A percentile compares a stretch with the other conserved stretches of the same genome.
Evolutionary conservation across 1,140 invertebrate genomes (phyloP).

Genomic region (Lucilia sericata): DNA sequence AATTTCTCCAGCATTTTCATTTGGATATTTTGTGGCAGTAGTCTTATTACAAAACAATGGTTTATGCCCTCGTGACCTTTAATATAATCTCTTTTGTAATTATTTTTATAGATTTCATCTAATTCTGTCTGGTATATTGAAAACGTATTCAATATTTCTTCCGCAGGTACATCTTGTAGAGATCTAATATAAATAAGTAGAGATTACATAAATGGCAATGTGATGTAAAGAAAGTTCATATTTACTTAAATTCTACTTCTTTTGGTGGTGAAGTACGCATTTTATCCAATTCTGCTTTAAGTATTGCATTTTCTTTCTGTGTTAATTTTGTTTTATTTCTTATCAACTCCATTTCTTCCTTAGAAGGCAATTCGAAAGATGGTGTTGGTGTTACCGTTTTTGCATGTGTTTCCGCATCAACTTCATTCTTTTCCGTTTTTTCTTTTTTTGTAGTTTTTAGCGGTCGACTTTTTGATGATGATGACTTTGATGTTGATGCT

Average conservation of each 20-base stretch:
- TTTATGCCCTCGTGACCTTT: slow-evolving; percentile 50
- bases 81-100: slow-evolving; percentile 49
- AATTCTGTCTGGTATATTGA: slow-evolving; percentile 52
- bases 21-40: slow-evolving; percentile 51
- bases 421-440: not conserved
- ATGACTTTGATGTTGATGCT: slow-evolving; percentile 13
- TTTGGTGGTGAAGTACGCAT: slow-evolving; percentile 47
- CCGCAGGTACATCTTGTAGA: slow-evolving; percentile 51
- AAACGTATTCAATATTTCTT: slow-evolving; percentile 54
- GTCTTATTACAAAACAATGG: slow-evolving; percentile 55
- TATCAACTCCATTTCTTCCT: slow-evolving; percentile 31
- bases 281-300: slow-evolving; percentile 38
- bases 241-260: slow-evolving; percentile 58
- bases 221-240: not conserved
- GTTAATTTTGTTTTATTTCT: slow-evolving; percentile 19
- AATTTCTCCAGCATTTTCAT: slow-evolving; percentile 56
- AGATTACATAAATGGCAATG: not conserved
- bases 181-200: slow-evolving; percentile 50
- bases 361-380: not conserved
- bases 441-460: not conserved
- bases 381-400: not conserved
- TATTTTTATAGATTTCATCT: slow-evolving; percentile 52
- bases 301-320: slow-evolving; percentile 32
- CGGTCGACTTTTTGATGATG: not conserved
- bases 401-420: not conserved